Conservation (phyloP, 2,888 invertebrate species). For the Mimumesa dahlbomi region DNA sequence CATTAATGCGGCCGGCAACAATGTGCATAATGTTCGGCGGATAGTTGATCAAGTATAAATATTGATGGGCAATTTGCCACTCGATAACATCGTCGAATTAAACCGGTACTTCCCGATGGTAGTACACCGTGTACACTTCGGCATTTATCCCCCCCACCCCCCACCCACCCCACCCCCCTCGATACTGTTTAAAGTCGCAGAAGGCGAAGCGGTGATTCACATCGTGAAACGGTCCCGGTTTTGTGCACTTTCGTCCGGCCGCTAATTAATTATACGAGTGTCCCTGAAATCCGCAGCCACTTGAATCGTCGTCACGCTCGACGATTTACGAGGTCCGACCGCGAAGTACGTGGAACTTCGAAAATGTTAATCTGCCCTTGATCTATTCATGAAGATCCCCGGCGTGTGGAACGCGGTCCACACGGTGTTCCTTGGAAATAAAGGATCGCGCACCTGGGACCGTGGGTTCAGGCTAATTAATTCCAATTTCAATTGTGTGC, state of each 20-base stretch:
- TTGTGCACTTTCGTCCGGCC: constrained; percentile 45
- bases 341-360: constrained; percentile 21
- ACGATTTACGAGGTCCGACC: constrained; percentile 42
- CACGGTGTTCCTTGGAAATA: neutral
- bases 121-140: constrained; percentile 9
- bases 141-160: neutral
- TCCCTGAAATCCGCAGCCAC: constrained; percentile 46
- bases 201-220: constrained; percentile 44
- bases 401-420: neutral
- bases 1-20: too few species aligned
- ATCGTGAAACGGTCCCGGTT: constrained; percentile 38
- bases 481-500: neutral
- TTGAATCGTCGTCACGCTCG: constrained; percentile 52
- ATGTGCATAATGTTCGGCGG: constrained; percentile 4
- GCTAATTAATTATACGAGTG: constrained; percentile 56
- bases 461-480: neutral
- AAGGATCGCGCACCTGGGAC: neutral
- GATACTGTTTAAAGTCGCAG: constrained; percentile 18
- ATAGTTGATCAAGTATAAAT: constrained; percentile 36
- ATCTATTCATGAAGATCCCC: constrained; percentile 9
- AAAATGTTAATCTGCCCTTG: constrained; percentile 4
- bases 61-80: constrained; percentile 44
- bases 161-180: neutral
- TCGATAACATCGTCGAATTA: constrained; percentile 46
- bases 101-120: too few species aligned